Evolutionary conservation across 2,888 invertebrate species (phyloP).

Genomic region (Tridacna gigas): DNA sequence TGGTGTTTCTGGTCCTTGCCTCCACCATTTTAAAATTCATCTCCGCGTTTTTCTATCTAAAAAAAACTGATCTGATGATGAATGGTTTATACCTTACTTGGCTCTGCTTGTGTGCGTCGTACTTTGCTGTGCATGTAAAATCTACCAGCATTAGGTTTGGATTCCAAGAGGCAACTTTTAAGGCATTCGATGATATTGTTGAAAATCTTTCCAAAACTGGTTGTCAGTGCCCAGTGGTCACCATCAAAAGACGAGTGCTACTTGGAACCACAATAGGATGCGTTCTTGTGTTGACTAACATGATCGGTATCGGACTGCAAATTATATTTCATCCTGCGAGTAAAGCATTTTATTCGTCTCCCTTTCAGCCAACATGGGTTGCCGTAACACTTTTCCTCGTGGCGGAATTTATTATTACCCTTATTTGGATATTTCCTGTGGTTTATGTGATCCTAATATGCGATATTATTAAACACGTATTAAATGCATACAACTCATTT

Average conservation of each 20-base stretch:
- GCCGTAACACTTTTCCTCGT: background rate
- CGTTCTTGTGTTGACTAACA: background rate
- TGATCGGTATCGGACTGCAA: background rate
- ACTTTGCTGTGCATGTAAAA: constrained; percentile 7
- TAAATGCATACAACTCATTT: background rate
- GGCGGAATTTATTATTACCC: background rate
- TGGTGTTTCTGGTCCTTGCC: background rate
- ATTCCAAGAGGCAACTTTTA: background rate
- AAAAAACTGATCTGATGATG: background rate
- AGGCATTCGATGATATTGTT: background rate
- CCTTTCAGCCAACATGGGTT: background rate
- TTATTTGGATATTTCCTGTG: constrained; percentile 7
- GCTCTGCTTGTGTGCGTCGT: background rate
- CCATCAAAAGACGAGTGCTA: background rate
- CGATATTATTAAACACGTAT: background rate
- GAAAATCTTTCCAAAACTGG: background rate
- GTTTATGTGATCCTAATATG: background rate
- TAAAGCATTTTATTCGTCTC: background rate
- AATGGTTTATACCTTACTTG: constrained; percentile 4
- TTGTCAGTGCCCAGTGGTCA: background rate
- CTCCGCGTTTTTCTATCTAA: background rate
- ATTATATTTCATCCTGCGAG: background rate
- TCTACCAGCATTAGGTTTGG: background rate
- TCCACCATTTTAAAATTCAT: background rate
- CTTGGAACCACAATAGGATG: background rate